These are phyloP conservation scores for Philypnodon macrostomus DNA, from an alignment of 2,797 vertebrate species.

Conservation along the genomic window DNA sequence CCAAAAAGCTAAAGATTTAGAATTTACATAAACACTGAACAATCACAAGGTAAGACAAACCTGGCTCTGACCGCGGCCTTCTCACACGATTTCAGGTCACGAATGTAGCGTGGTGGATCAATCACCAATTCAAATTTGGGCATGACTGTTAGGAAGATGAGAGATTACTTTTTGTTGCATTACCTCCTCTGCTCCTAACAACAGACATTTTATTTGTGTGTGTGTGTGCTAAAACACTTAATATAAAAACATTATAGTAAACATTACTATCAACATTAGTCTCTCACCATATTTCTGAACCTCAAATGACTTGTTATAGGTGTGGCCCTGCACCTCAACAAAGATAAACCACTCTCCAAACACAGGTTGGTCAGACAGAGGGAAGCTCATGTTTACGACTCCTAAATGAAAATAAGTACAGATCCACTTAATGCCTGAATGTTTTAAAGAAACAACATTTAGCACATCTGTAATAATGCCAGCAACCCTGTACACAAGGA, in stretches of 20 bases:
- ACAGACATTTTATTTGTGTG: background rate
- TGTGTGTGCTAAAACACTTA: background rate
- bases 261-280: background rate
- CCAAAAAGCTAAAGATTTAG: too few species aligned
- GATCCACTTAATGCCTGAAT: too few species aligned
- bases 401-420: conserved; percentile 74
- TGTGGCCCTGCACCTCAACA: conserved; percentile 87
- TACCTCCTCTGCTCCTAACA: background rate
- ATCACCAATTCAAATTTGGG: conserved; percentile 90
- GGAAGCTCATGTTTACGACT: conserved; percentile 88
- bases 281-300: conserved; percentile 92
- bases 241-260: background rate
- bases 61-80: conserved; percentile 84
- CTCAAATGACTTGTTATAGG: conserved; percentile 91
- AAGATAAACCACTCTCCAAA: conserved; percentile 91
- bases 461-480: too few species aligned
- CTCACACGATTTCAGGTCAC: conserved; percentile 83
- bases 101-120: conserved; percentile 82
- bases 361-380: conserved; percentile 91
- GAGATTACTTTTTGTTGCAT: background rate
- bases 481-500: too few species aligned
- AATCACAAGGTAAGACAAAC: conserved; percentile 58
- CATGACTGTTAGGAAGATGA: conserved; percentile 70
- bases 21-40: too few species aligned
- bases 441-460: too few species aligned